These are phyloP conservation scores for Picus viridis DNA, from an alignment of 2,797 vertebrate genomes.

Conservation along the genomic window DNA sequence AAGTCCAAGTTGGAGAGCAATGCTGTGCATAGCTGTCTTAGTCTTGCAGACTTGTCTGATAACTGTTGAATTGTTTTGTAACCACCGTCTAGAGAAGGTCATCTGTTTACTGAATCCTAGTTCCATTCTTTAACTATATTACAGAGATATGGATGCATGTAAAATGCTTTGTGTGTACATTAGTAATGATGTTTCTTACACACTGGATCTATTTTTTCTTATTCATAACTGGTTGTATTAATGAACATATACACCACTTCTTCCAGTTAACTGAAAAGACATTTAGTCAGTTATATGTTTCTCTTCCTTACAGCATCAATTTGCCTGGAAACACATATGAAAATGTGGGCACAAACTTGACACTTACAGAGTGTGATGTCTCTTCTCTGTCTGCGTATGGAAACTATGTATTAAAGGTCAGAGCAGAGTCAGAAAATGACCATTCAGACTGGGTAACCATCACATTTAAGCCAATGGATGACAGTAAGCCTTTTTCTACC, in stretches of 20 bases:
- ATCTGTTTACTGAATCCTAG: neutral
- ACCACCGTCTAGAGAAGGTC: neutral
- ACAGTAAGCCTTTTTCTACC: constrained; percentile 72
- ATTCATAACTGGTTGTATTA: neutral
- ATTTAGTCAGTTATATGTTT: neutral
- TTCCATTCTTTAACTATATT: neutral
- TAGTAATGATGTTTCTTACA: neutral
- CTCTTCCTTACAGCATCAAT: neutral
- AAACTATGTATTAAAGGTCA: constrained; percentile 56
- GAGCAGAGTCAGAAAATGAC: constrained; percentile 18
- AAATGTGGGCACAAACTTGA: neutral
- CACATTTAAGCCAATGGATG: constrained; percentile 71
- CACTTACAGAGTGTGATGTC: constrained; percentile 47
- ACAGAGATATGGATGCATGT: neutral
- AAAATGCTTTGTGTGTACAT: neutral
- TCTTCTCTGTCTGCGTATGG: constrained; percentile 69
- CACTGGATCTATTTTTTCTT: neutral
- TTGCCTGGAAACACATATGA: neutral
- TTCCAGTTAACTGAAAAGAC: neutral
- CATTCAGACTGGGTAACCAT: constrained; percentile 66
- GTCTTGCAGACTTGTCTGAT: neutral
- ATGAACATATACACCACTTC: neutral
- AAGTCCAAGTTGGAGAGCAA: neutral
- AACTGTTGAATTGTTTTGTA: neutral
- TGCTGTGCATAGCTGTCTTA: neutral